Conservation (phyloP, 2,888 invertebrate genomes). For the Drosophila vallismaia region DNA sequence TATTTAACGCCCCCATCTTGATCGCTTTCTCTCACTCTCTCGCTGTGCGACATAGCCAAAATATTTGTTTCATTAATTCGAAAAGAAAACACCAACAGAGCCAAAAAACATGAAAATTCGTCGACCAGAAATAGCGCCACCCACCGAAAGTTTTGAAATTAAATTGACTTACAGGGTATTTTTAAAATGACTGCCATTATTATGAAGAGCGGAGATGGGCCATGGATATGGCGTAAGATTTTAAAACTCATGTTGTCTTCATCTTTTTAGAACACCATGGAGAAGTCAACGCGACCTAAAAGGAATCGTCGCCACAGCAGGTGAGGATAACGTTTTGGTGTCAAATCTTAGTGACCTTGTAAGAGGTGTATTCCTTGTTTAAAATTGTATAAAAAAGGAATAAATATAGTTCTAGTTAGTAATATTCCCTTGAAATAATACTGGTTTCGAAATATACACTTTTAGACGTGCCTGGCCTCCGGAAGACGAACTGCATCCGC, state of each 20-base stretch:
- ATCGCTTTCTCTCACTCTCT: conserved; percentile 7
- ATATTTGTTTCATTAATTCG: conserved; percentile 48
- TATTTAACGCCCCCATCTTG: conserved; percentile 40
- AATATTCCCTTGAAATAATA: too few relatives aligned
- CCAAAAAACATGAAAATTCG: conserved; percentile 72
- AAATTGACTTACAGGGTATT: conserved; percentile 66
- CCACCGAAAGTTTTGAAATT: conserved; percentile 68
- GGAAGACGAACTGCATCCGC: conserved; percentile 84
- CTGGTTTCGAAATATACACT: neutral
- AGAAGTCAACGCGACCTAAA: conserved; percentile 85
- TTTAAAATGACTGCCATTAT: conserved; percentile 53
- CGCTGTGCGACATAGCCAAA: conserved; percentile 43
- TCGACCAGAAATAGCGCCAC: conserved; percentile 71
- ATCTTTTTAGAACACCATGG: conserved; percentile 57
- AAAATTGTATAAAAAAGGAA: neutral
- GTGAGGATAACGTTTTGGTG: conserved; percentile 79
- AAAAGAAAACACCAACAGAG: conserved; percentile 47
- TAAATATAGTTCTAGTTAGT: too few relatives aligned
- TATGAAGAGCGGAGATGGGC: conserved; percentile 46
- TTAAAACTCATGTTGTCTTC: conserved; percentile 15
- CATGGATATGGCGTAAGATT: conserved; percentile 25
- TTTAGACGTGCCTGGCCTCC: conserved; percentile 83
- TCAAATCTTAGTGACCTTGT: neutral
- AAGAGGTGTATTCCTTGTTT: neutral
- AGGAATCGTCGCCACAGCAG: conserved; percentile 90